These are phyloP conservation scores for Pseudomyrmex sp. DNA, from an alignment of 1,140 invertebrate genomes.

Conservation along the genomic window DNA sequence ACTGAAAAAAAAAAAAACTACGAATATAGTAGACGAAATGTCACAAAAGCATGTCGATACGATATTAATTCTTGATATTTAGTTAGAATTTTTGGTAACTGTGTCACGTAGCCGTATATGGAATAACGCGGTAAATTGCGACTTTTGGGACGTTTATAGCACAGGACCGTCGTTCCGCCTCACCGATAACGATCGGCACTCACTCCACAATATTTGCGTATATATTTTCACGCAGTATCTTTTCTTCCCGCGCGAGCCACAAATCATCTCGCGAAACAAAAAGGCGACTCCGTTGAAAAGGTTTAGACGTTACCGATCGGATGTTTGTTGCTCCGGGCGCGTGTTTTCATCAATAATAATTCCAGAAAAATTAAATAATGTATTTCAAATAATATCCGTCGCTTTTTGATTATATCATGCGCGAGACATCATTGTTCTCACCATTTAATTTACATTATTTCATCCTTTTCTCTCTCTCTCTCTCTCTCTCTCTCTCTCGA, in stretches of 20 bases:
- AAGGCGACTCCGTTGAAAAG: conserved; percentile 5
- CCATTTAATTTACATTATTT: conserved; percentile 5
- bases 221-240: conserved; percentile 57
- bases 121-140: conserved; percentile 70
- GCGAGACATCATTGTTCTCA: background rate
- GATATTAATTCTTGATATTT: conserved; percentile 35
- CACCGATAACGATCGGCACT: conserved; percentile 64
- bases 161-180: conserved; percentile 38
- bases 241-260: background rate
- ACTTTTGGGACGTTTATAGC: conserved; percentile 67
- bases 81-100: conserved; percentile 32
- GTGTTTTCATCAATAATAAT: background rate
- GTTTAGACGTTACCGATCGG: background rate
- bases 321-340: background rate
- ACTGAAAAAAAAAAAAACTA: background rate
- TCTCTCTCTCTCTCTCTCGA: background rate
- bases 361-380: background rate
- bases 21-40: conserved; percentile 1
- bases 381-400: background rate
- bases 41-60: conserved; percentile 9
- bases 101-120: conserved; percentile 29
- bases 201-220: conserved; percentile 63
- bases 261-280: conserved; percentile 33
- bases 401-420: background rate
- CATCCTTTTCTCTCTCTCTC: background rate